Conservation (phyloP, 2,113 vertebrate species). For the Microcebus griseorufus region DNA sequence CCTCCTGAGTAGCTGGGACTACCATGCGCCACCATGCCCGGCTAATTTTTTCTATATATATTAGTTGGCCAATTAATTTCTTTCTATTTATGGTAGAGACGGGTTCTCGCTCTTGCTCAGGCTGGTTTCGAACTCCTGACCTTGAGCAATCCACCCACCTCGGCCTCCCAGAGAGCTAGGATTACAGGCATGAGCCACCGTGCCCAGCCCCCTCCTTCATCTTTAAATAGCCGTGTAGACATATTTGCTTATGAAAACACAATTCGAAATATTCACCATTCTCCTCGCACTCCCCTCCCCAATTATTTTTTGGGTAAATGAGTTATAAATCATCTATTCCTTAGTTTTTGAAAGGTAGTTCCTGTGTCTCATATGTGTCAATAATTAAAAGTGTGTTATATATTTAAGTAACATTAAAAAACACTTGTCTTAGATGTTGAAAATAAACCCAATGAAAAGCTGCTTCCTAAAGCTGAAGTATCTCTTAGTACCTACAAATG, state of each 20-base stretch:
- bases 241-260: neutral
- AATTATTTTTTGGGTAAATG: neutral
- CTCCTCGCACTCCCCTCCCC: accelerated
- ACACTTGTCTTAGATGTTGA: neutral
- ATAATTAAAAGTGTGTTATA: neutral
- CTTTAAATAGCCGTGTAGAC: neutral
- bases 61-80: no score
- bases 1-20: no score
- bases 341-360: neutral
- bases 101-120: no score
- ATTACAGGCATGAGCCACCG: no score
- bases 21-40: no score
- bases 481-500: neutral
- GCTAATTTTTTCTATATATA: no score
- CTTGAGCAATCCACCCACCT: no score
- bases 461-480: neutral
- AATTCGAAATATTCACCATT: neutral
- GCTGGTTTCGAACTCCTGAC: no score
- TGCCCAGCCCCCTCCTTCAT: neutral
- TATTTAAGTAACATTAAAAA: neutral
- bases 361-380: neutral
- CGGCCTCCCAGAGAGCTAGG: no score
- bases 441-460: neutral
- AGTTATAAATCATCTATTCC: neutral
- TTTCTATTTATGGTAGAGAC: no score